Evolutionary conservation across 2,113 vertebrate species (phyloP), one percentile per base, ranked within the genome.

Genomic region (Dendropsophus ebraccatus): DNA sequence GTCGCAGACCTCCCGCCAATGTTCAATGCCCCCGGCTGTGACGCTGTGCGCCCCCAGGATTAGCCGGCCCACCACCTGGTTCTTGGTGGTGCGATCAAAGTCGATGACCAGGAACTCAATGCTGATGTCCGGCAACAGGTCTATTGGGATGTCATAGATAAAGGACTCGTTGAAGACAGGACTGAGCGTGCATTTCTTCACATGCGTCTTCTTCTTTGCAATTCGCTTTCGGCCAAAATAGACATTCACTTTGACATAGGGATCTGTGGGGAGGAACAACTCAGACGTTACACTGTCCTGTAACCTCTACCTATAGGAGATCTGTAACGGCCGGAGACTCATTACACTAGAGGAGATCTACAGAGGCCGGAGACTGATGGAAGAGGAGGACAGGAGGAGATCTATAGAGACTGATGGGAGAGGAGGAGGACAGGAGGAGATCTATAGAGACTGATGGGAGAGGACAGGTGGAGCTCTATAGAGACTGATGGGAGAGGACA

Each of bases 151-250:
- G 85, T 99, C 97, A 3, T 99, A 99, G 91, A 96, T 97, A 94
- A 99, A 99, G 85, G 98, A 98, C 89, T 99, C 98, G 1, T 99
- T 99, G 94, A 99, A 99, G 90, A 98, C 93, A 0, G 98, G 98
- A 87, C 98, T 98, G 91, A 98, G 93, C 37, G 98, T 99, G 94
- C 97, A 95, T 91, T 99, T 99, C 94, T 98, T 99, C 88, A 99
- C 97, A 2, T 99, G 97, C 0, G 98, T 99, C 88, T 99, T 99
- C 95, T 99, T 99, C 91, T 99, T 99, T 47, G 97, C 97, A 0
- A 99, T 97, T 90, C 98, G 97, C 86, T 97, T 97, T 41, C 96
- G 94, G 4, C 97, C 96, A 0, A 97, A 98, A 90, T 97, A 99
- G n/a, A 99, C 95, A 11, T 98, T 99, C 87, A 99, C 96, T 92